A percentile compares a stretch with the other conserved stretches of the same genome.
phyloP scores from a whole-genome alignment of 1,140 invertebrate species.

The Nasonia longicornis region DNA sequence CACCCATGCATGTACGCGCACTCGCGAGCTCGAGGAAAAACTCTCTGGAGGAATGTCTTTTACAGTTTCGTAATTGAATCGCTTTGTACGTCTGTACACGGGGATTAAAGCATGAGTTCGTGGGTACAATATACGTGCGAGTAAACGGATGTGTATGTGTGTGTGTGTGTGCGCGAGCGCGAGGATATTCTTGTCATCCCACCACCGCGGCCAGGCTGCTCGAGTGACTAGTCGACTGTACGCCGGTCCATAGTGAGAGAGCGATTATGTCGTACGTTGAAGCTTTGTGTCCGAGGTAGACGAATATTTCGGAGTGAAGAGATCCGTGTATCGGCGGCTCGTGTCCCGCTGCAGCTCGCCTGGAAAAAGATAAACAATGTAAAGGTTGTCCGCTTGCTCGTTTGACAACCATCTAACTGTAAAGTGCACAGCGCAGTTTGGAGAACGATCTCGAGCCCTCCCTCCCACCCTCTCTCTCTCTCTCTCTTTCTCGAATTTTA shows the following conservation, averaged over 20 bases:
- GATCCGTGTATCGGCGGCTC: not conserved
- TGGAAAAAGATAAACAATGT: not conserved
- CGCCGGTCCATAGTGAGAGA: slow-evolving; percentile 5
- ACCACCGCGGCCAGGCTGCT: slow-evolving; percentile 51
- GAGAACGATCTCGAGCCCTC: no score
- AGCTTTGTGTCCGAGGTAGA: not conserved
- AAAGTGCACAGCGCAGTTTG: not conserved
- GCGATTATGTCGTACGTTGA: not conserved
- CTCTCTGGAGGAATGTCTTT: slow-evolving; percentile 8
- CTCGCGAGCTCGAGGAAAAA: slow-evolving; percentile 8
- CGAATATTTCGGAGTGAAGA: not conserved
- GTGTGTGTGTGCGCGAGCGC: slow-evolving; percentile 24
- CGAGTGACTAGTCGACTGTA: slow-evolving; percentile 21
- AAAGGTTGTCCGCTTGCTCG: no score
- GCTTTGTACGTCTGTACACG: not conserved
- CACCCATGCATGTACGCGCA: not conserved
- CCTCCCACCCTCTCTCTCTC: no score
- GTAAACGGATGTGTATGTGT: slow-evolving; percentile 5
- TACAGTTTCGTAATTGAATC: slow-evolving; percentile 6
- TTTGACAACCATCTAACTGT: not conserved
- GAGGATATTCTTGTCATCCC: slow-evolving; percentile 45
- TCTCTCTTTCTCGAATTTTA: no score
- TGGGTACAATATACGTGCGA: not conserved
- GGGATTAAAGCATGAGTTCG: not conserved
- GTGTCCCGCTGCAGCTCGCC: not conserved